phyloP scores from a whole-genome alignment of 1,140 invertebrate genomes.

The Panagrolaimus sp. region DNA sequence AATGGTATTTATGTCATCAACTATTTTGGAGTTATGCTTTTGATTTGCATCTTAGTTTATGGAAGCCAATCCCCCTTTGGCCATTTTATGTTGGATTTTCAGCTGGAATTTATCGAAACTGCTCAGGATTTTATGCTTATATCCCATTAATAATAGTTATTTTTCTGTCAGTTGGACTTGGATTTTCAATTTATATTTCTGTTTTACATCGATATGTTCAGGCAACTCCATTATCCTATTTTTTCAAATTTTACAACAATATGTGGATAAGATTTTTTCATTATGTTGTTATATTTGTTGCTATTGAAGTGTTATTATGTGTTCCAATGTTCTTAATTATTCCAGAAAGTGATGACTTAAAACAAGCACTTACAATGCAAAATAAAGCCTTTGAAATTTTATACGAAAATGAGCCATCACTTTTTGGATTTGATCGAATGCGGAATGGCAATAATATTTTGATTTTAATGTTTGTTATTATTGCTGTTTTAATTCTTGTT shows the following conservation, averaged over 20 bases:
- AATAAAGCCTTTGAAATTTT: not conserved
- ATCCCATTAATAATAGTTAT: not conserved
- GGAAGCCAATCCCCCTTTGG: constrained; percentile 17
- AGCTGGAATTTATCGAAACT: constrained; percentile 9
- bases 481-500: not conserved
- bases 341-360: not conserved
- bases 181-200: not conserved
- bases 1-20: constrained; percentile 26
- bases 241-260: not conserved
- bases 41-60: constrained; percentile 16
- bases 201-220: constrained; percentile 1
- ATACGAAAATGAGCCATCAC: not conserved
- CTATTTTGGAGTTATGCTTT: constrained; percentile 21
- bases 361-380: not conserved
- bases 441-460: not conserved
- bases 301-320: not conserved
- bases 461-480: not conserved
- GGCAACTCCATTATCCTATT: not conserved
- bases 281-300: constrained; percentile 8
- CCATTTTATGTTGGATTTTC: constrained; percentile 24
- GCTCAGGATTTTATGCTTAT: not conserved
- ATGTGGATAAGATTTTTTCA: not conserved
- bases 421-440: not conserved
- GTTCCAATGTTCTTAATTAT: not conserved
- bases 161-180: not conserved